phyloP scores from a whole-genome alignment of 2,888 invertebrate species.

The Polydrusus cervinus region DNA sequence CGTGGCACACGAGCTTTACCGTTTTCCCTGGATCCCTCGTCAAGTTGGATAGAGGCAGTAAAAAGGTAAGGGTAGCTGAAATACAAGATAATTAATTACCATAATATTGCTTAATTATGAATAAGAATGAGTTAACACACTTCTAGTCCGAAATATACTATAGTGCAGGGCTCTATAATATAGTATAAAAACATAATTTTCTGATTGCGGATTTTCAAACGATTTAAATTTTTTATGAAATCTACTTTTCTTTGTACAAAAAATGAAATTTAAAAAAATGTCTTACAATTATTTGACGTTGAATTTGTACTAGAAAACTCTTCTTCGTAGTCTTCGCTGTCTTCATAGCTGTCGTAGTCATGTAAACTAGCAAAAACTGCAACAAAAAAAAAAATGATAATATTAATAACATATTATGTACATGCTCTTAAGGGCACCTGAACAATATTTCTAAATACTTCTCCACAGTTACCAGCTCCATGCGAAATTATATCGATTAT shows the following conservation, averaged over 20 bases:
- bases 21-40: conserved; percentile 76
- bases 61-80: conserved; percentile 74
- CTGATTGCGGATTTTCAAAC: too few relatives aligned
- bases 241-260: background rate
- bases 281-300: conserved; percentile 67
- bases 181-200: too few relatives aligned
- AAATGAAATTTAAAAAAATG: background rate
- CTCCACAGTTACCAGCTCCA: too few relatives aligned
- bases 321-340: conserved; percentile 65
- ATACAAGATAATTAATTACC: conserved; percentile 31
- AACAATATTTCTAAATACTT: too few relatives aligned
- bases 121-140: too few relatives aligned
- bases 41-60: conserved; percentile 73
- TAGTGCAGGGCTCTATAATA: too few relatives aligned
- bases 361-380: conserved; percentile 66
- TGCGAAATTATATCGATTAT: too few relatives aligned
- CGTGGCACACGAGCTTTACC: conserved; percentile 79
- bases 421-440: too few relatives aligned
- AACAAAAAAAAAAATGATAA: conserved; percentile 56
- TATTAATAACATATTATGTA: background rate
- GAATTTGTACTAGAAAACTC: conserved; percentile 62
- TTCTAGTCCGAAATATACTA: too few relatives aligned
- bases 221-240: too few relatives aligned
- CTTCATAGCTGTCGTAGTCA: conserved; percentile 61
- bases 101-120: background rate